Evolutionary conservation across 2,888 invertebrate species (phyloP).

Genomic region (Hartigia nigra): DNA sequence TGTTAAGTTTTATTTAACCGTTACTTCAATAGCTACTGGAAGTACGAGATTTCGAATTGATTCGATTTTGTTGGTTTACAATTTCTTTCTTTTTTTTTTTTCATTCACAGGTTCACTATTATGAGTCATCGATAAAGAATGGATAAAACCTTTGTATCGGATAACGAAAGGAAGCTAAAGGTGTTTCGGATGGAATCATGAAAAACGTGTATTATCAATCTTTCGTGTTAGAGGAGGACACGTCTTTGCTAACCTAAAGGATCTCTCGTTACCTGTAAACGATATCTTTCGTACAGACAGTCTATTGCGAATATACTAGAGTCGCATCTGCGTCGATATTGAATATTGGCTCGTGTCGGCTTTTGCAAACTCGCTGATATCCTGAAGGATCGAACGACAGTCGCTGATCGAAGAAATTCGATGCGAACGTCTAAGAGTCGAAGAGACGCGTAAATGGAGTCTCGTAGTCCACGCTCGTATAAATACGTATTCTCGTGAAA

Average conservation of each 20-base stretch:
- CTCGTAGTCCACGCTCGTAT: not conserved
- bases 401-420: not conserved
- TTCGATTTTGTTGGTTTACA: not conserved
- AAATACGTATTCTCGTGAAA: not conserved
- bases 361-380: too few relatives aligned
- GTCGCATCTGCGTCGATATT: not conserved
- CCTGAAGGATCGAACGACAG: too few relatives aligned
- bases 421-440: not conserved
- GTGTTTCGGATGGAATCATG: not conserved
- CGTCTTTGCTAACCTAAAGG: not conserved
- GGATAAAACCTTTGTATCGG: not conserved
- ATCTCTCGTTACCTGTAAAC: not conserved
- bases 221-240: not conserved
- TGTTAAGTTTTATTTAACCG: not conserved
- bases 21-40: not conserved
- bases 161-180: not conserved
- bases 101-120: not conserved
- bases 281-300: not conserved
- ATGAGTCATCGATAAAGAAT: not conserved
- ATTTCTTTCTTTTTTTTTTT: too few relatives aligned
- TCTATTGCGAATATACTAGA: not conserved
- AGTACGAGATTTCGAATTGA: not conserved
- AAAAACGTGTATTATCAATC: not conserved
- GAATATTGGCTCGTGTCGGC: too few relatives aligned
- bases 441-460: not conserved